Base-by-base conservation (phyloP, 2,797 vertebrate genomes). In the Meriones psammophilus region DNA sequence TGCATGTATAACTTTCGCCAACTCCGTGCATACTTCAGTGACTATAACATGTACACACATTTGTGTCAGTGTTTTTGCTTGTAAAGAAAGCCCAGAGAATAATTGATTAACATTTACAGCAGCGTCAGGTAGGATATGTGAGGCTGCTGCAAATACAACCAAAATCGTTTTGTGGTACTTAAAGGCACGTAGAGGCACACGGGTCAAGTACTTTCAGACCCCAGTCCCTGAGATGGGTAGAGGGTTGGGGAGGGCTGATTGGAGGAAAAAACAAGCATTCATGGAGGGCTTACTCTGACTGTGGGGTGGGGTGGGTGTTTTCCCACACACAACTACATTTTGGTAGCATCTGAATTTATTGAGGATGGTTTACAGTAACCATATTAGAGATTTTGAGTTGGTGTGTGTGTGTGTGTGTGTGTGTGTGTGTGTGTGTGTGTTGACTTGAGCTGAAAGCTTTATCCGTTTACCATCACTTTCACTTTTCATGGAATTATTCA, bases 91-190 rank as follows among this genome's bases (percentile, higher is more conserved):
- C 89, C 86, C 84, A 79, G 84, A 96, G 97, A 98, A 98, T 98
- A 98, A 98, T 98, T 98, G 97, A 97, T 98, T 97, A 98, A 96
- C 91, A 94, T 97, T 94, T 86, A 97, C 97, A 50, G 0, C 92
- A 97, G 95, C 0, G 1, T 80, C 93, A 91, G 89, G 83, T 10
- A 84, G 87, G 88, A 73, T 73, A 66, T 88, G 92, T 68, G 77
- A 93, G 94, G 94, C 95, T 91, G 90, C 93, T 84, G 96, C 73
- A 94, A 96, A 96, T 86, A 93, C 73, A 91, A 84, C 90, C 62
- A 88, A 84, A 94, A 97, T 94, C 93, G 22, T 46, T 92, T 18
- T 74, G 76, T 33, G 73, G 68, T 71, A 42, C 88, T 89, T 80
- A n/a, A n/a, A 80, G 69, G 26, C 3, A 30, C n/a, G 46, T 17